Base-by-base conservation (phyloP, 2,888 invertebrate species). In the Lymantria monacha region DNA sequence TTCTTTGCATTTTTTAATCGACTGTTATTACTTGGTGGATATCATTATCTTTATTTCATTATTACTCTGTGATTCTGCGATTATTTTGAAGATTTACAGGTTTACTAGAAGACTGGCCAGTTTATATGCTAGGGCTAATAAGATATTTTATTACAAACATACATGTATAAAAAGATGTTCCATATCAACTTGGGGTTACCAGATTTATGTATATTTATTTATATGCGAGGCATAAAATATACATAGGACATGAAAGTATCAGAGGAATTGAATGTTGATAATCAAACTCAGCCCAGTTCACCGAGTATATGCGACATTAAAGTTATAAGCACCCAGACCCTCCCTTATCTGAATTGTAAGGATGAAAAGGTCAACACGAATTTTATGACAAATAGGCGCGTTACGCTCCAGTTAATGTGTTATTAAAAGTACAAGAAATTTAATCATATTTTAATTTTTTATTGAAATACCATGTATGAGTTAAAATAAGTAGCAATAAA, bases 281-380 rank as follows among this genome's bases (percentile, higher is more conserved):
- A 46, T 61, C 52, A 57, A 51, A 49, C 50, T 42, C 42, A 47
- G 49, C 46, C 57, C 52, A 22, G 22, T 63, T 61, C 59, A 63
- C 59, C 58, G 54, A 60, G 56, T 48, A 44, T 45, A 59, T 59
- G 52, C 45, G 57, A 54, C 59, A 61, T 57, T 66, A 66, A 63
- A 67, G 56, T 61, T 55, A 51, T 48, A 59, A 61, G 64, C 59
- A 63, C 64, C 57, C 12, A 48, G 55, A 55, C 59, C 57, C 56
- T 44, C 51, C 47, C 59, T 63, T 67, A 67, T 66, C 67, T 57
- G 55, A 22, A 22, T 22, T 22, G 22, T 22, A 22, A 22, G 22
- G 65, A 49, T 53, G 54, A 51, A 50, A 66, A 64, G 66, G 66
- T 67, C 64, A 64, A 61, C 64, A 22, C 22, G 22, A 22, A 59